Percentiles rank a stretch among this genome's conserved stretches.
phyloP scores from a whole-genome alignment of 1,140 invertebrate genomes.

The Drosophila subpulchrella region DNA sequence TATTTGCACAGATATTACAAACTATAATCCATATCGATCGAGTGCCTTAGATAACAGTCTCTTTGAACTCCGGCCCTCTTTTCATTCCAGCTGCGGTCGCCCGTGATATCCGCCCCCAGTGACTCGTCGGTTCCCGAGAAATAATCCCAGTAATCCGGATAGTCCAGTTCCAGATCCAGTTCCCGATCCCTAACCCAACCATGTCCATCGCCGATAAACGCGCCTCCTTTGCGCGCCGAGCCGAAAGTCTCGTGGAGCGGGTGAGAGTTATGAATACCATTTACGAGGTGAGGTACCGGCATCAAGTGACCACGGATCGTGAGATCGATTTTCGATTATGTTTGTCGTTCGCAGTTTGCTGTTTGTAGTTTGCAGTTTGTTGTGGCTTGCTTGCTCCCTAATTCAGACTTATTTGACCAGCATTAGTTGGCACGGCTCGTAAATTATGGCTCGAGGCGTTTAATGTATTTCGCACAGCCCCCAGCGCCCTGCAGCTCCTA shows the following conservation, averaged over 20 bases:
- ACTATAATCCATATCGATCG: conserved; percentile 32
- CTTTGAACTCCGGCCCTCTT: conserved; percentile 23
- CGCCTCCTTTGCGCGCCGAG: conserved; percentile 81
- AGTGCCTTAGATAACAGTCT: conserved; percentile 32
- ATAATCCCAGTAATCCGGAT: conserved; percentile 8
- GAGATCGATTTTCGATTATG: conserved; percentile 66
- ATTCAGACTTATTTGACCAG: conserved; percentile 54
- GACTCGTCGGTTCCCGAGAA: conserved; percentile 9
- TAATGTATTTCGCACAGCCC: conserved; percentile 40
- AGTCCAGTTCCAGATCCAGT: neutral
- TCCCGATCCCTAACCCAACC: neutral
- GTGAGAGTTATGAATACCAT: conserved; percentile 84
- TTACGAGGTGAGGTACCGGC: conserved; percentile 84
- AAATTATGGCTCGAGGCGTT: conserved; percentile 38
- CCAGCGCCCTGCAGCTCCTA: conserved; percentile 22
- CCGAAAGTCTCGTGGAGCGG: conserved; percentile 83
- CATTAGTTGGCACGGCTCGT: conserved; percentile 38
- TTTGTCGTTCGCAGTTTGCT: conserved; percentile 49
- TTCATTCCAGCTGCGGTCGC: conserved; percentile 21
- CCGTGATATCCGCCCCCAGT: conserved; percentile 16
- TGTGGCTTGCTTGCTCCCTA: conserved; percentile 31
- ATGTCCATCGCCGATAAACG: conserved; percentile 74
- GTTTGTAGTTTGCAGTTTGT: conserved; percentile 48
- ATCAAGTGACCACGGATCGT: conserved; percentile 83
- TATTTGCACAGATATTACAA: conserved; percentile 23